A percentile compares a stretch with the other conserved stretches of the same genome.
Evolutionary conservation across 2,888 invertebrate species (phyloP).

Genomic region (Apodemia zela): DNA sequence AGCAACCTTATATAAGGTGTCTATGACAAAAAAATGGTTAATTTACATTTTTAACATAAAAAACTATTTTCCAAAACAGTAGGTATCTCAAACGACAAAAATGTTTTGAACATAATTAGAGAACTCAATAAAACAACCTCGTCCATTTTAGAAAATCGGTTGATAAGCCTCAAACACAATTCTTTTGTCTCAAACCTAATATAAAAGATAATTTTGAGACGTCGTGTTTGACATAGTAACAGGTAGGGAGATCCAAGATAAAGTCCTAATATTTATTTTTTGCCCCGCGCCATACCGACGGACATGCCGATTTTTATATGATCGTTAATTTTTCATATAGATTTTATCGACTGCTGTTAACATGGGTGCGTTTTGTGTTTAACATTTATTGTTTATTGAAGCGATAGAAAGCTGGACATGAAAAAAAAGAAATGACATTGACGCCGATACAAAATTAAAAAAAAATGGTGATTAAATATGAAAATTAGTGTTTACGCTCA

Average conservation of each 20-base stretch:
- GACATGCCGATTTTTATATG: slow-evolving; percentile 57
- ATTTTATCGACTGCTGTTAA: slow-evolving; percentile 47
- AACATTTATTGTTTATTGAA: slow-evolving; percentile 23
- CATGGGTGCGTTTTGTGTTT: slow-evolving; percentile 47
- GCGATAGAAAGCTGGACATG: background rate
- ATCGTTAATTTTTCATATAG: slow-evolving; percentile 57
- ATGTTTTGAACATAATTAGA: too few species aligned
- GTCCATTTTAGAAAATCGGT: background rate
- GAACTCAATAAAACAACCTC: background rate
- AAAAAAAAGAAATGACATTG: slow-evolving; percentile 1
- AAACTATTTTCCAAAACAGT: too few species aligned
- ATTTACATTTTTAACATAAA: too few species aligned
- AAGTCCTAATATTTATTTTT: slow-evolving; percentile 51
- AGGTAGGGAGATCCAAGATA: slow-evolving; percentile 51
- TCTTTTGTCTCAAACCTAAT: slow-evolving; percentile 19
- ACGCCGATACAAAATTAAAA: background rate
- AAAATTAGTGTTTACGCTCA: too few species aligned
- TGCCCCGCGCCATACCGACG: slow-evolving; percentile 37
- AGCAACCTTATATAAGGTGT: too few species aligned
- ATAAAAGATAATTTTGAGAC: slow-evolving; percentile 24
- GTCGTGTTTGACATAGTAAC: slow-evolving; percentile 39
- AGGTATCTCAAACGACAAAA: too few species aligned
- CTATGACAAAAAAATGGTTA: too few species aligned
- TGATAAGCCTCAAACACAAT: background rate
- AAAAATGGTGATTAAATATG: too few species aligned